These are phyloP conservation scores for Cinara cedri DNA, from an alignment of 2,888 invertebrate genomes.

Conservation along the genomic window DNA sequence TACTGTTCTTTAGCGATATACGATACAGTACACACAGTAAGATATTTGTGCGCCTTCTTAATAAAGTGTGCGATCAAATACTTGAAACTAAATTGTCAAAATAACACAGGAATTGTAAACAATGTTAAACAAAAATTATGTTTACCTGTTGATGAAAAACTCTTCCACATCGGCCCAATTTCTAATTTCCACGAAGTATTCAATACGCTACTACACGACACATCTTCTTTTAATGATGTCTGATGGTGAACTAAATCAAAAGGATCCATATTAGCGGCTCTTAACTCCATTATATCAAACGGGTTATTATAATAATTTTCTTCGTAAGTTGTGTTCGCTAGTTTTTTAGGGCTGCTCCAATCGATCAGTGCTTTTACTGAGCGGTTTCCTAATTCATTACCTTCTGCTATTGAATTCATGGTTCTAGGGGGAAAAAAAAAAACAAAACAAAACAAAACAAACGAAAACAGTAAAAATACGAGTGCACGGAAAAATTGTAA, in stretches of 20 bases:
- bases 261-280: constrained; percentile 39
- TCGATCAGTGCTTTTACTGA: constrained; percentile 18
- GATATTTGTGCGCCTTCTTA: too few species aligned
- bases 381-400: background rate
- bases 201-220: constrained; percentile 22
- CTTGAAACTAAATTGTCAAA: background rate
- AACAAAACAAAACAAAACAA: too few species aligned
- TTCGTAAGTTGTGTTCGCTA: background rate
- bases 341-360: constrained; percentile 26
- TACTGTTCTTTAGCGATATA: too few species aligned
- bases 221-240: background rate
- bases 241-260: constrained; percentile 34
- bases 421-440: constrained; percentile 1
- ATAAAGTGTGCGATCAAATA: too few species aligned
- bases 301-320: constrained; percentile 28
- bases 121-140: background rate
- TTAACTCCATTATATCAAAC: constrained; percentile 36
- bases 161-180: background rate
- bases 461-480: too few species aligned
- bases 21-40: too few species aligned
- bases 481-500: too few species aligned
- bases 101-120: background rate
- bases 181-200: constrained; percentile 14
- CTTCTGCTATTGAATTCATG: constrained; percentile 11
- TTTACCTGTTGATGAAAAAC: constrained; percentile 24